Base-by-base conservation (phyloP, 2,113 vertebrate genomes). In the Garra rufa region DNA sequence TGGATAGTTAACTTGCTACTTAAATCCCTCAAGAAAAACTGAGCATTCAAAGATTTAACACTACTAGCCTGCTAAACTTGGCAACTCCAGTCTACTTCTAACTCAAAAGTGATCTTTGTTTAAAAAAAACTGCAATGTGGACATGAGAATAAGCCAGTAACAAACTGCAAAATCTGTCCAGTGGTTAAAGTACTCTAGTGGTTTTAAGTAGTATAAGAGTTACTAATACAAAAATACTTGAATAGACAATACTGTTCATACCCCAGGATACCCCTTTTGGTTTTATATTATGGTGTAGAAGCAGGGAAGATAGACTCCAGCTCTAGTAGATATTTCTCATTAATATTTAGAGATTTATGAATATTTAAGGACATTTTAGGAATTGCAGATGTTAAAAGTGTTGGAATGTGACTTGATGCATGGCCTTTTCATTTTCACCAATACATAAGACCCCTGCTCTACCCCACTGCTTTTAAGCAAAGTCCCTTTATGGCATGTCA, bases 361-460 rank as follows among this genome's bases (percentile, higher is more conserved):
- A 91, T 91, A 88, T 89, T 91, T 91, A 14, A 90, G 83, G 69
- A 84, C 79, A 87, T 82, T 85, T 57, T 30, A 52, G 86, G 48
- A 78, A 14, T 59, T 52, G 82, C 74, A 65, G 41, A 79, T 85
- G 81, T 76, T 63, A 86, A 86, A 59, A 78, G 28, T 69, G 50
- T 19, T 44, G 76, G 81, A 28, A 15, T n/a, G 70, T 15, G 41
- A 52, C 67, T 44, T 34, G 79, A 81, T 73, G 26, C 10, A 41
- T 71, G 77, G n/a, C 1, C 43, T 59, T 74, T 86, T 88, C 41
- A 77, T 74, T 81, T 17, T 46, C 71, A 82, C 24, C 78, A 44
- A 70, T 81, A 76, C 28, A 74, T 69, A 24, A 41, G 52, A 57
- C 75, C 77, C 38, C 2, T 38, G 65, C 65, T 70, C 13, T 65